These are phyloP conservation scores for Rhegmatorhina hoffmannsi DNA, from an alignment of 2,113 vertebrate species.

Conservation along the genomic window DNA sequence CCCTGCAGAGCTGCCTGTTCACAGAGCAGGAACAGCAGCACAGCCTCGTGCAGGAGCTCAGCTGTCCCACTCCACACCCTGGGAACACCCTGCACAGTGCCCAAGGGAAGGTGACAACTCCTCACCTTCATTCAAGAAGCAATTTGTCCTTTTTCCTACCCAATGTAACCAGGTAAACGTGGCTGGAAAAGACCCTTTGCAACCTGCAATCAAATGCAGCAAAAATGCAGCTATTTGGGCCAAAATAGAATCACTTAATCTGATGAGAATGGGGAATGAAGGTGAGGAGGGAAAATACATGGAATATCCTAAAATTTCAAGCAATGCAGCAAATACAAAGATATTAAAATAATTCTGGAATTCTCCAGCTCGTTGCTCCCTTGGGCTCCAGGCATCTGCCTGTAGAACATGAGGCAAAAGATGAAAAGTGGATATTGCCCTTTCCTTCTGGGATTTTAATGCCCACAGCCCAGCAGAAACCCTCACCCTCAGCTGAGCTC, in stretches of 20 bases:
- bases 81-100: rapidly evolving
- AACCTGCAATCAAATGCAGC: not conserved
- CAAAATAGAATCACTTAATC: not conserved
- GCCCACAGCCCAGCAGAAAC: not conserved
- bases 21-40: not conserved
- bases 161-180: not conserved
- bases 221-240: not conserved
- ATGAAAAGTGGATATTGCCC: not conserved
- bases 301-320: not conserved
- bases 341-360: not conserved
- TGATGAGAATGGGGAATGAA: not conserved
- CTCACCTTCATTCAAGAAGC: not conserved
- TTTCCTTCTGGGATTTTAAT: not conserved
- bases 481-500: not conserved
- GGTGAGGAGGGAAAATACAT: not conserved
- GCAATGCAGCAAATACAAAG: not conserved
- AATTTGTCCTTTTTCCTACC: not conserved
- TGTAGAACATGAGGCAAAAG: not conserved
- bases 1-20: not conserved
- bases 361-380: not conserved
- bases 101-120: not conserved
- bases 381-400: not conserved
- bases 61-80: not conserved
- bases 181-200: not conserved
- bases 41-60: rapidly evolving